These are phyloP conservation scores for Microcebus murinus DNA, from an alignment of 2,113 vertebrate genomes.

Conservation along the genomic window DNA sequence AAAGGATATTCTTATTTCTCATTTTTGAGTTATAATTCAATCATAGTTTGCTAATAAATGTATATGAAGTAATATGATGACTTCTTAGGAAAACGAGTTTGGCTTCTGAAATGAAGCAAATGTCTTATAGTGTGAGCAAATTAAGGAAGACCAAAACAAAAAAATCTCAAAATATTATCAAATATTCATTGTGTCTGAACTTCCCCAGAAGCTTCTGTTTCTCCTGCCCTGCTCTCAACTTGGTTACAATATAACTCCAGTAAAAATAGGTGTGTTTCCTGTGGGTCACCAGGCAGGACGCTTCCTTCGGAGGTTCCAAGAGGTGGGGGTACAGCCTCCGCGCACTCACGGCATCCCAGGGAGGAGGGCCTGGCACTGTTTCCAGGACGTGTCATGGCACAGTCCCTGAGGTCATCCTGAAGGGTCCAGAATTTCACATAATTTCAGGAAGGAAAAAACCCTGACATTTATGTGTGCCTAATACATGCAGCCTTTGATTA, in stretches of 20 bases:
- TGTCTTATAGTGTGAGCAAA: neutral
- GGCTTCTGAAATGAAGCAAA: neutral
- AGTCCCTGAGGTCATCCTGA: rapidly evolving
- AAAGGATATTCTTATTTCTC: neutral
- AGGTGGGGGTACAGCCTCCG: rapidly evolving
- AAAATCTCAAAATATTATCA: neutral
- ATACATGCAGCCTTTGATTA: too few species aligned
- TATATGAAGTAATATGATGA: neutral
- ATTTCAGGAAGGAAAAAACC: neutral
- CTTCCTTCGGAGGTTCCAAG: too few species aligned
- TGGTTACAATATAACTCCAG: neutral
- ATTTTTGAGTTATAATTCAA: neutral
- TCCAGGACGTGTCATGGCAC: rapidly evolving
- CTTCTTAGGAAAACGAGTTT: slow-evolving; percentile 8
- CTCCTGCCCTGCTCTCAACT: rapidly evolving
- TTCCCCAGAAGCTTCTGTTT: neutral
- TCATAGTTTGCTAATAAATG: neutral
- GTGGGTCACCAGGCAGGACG: rapidly evolving
- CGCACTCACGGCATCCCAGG: too few species aligned
- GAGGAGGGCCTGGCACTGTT: too few species aligned
- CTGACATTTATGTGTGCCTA: rapidly evolving
- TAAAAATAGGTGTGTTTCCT: neutral
- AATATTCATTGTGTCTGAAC: rapidly evolving
- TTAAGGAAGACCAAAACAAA: neutral
- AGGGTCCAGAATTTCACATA: too few species aligned